A percentile compares a stretch with the other conserved stretches of the same genome.
Conservation (phyloP, 2,113 vertebrate species). For the Brienomyrus longianalis region DNA sequence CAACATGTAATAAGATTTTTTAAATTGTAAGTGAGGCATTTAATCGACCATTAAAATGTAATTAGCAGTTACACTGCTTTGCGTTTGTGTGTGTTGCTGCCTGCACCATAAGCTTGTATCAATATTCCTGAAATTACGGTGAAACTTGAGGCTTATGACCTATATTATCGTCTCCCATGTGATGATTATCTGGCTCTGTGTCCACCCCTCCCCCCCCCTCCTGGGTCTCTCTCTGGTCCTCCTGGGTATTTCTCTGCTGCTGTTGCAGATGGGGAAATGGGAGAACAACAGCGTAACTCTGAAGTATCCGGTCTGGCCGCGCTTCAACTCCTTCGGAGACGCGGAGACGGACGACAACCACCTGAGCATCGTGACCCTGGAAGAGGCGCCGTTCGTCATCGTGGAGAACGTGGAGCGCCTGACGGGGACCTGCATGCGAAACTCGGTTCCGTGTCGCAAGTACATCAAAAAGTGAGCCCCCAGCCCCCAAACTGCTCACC, state of each 20-base stretch:
- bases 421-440: constrained; percentile 91
- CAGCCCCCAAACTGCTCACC: neutral
- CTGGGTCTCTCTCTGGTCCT: neutral
- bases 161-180: neutral
- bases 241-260: neutral
- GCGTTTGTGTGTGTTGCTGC: neutral
- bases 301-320: constrained; percentile 89
- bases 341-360: constrained; percentile 89
- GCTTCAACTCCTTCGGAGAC: constrained; percentile 86
- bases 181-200: neutral
- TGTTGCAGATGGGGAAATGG: constrained; percentile 84
- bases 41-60: neutral
- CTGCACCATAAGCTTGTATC: neutral
- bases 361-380: constrained; percentile 92
- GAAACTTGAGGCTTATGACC: neutral
- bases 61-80: neutral
- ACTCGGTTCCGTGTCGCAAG: constrained; percentile 91
- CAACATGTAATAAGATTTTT: neutral
- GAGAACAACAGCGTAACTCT: constrained; percentile 87
- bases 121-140: neutral
- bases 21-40: neutral
- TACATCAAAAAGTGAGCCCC: constrained; percentile 84
- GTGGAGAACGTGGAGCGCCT: constrained; percentile 92
- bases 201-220: neutral
- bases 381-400: constrained; percentile 94